phyloP scores from a whole-genome alignment of 2,888 invertebrate genomes.

The Helleia helle region DNA sequence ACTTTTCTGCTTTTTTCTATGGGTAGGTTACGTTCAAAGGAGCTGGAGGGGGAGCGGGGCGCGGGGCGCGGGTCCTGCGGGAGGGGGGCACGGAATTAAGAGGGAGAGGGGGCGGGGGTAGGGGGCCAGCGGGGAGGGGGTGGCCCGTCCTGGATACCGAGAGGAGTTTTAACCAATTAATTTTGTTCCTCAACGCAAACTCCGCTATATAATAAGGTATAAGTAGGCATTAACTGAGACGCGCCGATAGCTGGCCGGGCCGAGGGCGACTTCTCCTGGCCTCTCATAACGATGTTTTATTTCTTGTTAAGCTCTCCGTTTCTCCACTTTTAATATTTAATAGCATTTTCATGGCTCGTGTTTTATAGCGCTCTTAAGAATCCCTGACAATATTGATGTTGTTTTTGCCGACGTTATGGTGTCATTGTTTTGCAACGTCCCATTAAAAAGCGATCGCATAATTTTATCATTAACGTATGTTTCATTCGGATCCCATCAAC shows the following conservation, averaged over 20 bases:
- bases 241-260: conserved; percentile 68
- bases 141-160: conserved; percentile 71
- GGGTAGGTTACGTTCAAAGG: conserved; percentile 75
- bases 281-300: conserved; percentile 72
- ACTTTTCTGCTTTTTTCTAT: conserved; percentile 74
- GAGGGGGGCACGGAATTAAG: conserved; percentile 48
- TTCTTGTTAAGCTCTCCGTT: conserved; percentile 74
- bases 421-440: conserved; percentile 44
- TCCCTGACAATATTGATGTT: conserved; percentile 60
- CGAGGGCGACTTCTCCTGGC: conserved; percentile 60
- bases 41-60: conserved; percentile 52
- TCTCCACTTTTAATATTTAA: conserved; percentile 75
- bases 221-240: conserved; percentile 73
- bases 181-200: conserved; percentile 76
- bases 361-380: conserved; percentile 70
- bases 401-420: conserved; percentile 31
- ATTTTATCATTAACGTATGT: conserved; percentile 19
- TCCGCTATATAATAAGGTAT: conserved; percentile 74
- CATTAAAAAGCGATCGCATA: conserved; percentile 27
- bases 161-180: conserved; percentile 77
- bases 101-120: background rate
- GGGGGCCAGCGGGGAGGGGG: conserved; percentile 52
- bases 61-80: conserved; percentile 45
- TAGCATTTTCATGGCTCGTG: conserved; percentile 70
- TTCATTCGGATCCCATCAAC: no score